Base-by-base conservation (phyloP, 2,888 invertebrate genomes). In the Yponomeuta cagnagella region DNA sequence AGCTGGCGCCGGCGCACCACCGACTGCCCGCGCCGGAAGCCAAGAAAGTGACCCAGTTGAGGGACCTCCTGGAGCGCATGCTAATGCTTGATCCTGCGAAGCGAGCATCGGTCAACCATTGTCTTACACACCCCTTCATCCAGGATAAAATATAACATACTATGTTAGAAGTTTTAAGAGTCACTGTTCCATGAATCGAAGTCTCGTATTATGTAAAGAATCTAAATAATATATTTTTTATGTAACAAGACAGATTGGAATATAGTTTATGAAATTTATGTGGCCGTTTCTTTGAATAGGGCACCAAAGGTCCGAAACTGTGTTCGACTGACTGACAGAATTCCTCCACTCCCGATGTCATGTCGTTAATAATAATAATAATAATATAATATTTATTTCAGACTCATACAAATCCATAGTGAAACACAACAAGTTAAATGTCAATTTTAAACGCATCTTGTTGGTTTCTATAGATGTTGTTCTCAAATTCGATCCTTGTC, bases 101-200 rank as follows among this genome's bases (percentile, higher is more conserved):
- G 88, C 94, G 99, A 72, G 96, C 98, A 76, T 96, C 98, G n/a
- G 95, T 98, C 75, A 98, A 98, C 88, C 97, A 98, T 82, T 98
- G 98, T 63, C 93, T 99, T 70, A 95, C 96, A 33, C 99, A 99
- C 90, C 96, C 98, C 0, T 99, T 99, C 88, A 98, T 99, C 82
- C 97, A 97, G 90, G 99, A 99, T 83, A 98, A 96, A 93, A 97
- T 97, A 83, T 96, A 88, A 75, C 65, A 33, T 33, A 12, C 4
- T 52, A 37, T 37, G 43, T 8, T 43, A 43, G 43, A 43, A 43
- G 43, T 8, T 8, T 43, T 43, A 43, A 43, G 43, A 43, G 43
- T 58, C 12, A 58, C 15, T 15, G 52, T 58, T 58, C 52, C 52
- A 58, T 58, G 15, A 15, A 58, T 58, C 52, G 23, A 58, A 58